Evolutionary conservation across 2,888 invertebrate species (phyloP).

Genomic region (Drosophila melanocephala): DNA sequence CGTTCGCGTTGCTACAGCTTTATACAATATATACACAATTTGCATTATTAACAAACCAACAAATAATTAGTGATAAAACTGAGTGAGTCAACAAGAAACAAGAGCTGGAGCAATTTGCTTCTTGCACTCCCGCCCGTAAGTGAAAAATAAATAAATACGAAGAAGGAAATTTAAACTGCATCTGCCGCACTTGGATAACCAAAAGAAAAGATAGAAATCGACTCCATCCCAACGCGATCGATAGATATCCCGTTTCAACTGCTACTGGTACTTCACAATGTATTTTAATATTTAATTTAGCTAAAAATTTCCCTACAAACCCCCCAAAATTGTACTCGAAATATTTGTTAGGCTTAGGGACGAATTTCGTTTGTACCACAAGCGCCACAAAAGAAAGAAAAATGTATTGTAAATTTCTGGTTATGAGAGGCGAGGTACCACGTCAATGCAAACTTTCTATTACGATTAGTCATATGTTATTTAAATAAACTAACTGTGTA

Average conservation of each 20-base stretch:
- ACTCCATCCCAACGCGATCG: slow-evolving; percentile 49
- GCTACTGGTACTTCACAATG: slow-evolving; percentile 21
- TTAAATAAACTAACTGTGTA: slow-evolving; percentile 52
- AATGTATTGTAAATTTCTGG: slow-evolving; percentile 60
- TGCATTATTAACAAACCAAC: slow-evolving; percentile 47
- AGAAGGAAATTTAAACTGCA: slow-evolving; percentile 1
- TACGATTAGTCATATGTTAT: slow-evolving; percentile 63
- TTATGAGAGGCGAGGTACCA: slow-evolving; percentile 12
- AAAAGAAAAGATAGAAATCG: slow-evolving; percentile 12
- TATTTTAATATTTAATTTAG: slow-evolving; percentile 48
- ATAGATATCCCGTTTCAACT: slow-evolving; percentile 20
- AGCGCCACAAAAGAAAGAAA: slow-evolving; percentile 29
- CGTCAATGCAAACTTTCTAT: slow-evolving; percentile 59
- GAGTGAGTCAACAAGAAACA: slow-evolving; percentile 65
- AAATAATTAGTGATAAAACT: slow-evolving; percentile 67
- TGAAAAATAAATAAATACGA: slow-evolving; percentile 4
- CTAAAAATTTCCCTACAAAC: slow-evolving; percentile 6
- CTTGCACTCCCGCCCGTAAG: not conserved
- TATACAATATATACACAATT: slow-evolving; percentile 51
- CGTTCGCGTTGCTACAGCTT: slow-evolving; percentile 62
- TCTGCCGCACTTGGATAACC: slow-evolving; percentile 23
- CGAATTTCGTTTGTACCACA: slow-evolving; percentile 12
- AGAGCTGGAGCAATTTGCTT: slow-evolving; percentile 9
- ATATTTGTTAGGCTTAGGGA: slow-evolving; percentile 17
- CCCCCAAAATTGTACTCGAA: slow-evolving; percentile 17